Evolutionary conservation across 2,797 vertebrate genomes (phyloP).

Genomic region (Synaphobranchus kaupii): DNA sequence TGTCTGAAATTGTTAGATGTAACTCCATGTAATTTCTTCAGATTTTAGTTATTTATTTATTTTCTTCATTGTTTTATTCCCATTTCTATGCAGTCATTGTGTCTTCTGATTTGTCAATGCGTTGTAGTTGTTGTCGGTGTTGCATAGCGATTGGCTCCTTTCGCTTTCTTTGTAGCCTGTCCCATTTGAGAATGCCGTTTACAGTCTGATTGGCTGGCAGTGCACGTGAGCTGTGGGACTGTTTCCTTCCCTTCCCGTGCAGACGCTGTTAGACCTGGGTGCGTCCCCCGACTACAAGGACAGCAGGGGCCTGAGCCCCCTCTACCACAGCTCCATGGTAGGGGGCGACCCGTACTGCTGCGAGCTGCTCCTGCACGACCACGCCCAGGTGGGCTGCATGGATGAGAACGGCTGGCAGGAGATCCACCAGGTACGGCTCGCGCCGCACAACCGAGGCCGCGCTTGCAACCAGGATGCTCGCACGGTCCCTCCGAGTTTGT

Average conservation of each 20-base stretch:
- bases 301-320: slow-evolving; percentile 89
- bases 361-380: slow-evolving; percentile 91
- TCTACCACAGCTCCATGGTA: slow-evolving; percentile 95
- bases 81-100: not conserved
- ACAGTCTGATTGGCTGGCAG: not conserved
- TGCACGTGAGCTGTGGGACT: not conserved
- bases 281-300: slow-evolving; percentile 96
- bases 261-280: slow-evolving; percentile 93
- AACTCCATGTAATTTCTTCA: not conserved
- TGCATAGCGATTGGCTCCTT: not conserved
- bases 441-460: not conserved
- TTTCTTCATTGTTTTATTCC: not conserved
- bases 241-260: not conserved
- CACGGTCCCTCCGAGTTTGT: no score
- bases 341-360: slow-evolving; percentile 96
- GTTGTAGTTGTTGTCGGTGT: not conserved
- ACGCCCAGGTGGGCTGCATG: slow-evolving; percentile 86
- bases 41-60: not conserved
- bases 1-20: not conserved
- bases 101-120: not conserved
- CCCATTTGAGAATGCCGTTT: not conserved
- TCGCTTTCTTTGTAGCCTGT: not conserved
- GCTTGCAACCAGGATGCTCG: not conserved
- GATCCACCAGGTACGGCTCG: slow-evolving; percentile 87
- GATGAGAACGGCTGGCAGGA: slow-evolving; percentile 98